These are phyloP conservation scores for Ypsolopha sequella DNA, from an alignment of 2,888 invertebrate genomes.

Conservation along the genomic window DNA sequence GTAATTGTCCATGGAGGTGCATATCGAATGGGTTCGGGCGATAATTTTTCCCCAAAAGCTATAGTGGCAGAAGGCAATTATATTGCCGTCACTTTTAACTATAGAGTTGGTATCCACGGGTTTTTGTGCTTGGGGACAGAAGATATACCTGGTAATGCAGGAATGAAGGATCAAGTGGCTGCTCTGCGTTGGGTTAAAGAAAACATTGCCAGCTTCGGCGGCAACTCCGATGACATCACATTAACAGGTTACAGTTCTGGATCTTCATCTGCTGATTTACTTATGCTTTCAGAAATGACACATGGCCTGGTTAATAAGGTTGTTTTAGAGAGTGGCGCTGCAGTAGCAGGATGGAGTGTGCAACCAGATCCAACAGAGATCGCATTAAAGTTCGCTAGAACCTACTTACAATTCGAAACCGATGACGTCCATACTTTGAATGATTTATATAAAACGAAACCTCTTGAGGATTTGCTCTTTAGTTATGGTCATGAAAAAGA, in stretches of 20 bases:
- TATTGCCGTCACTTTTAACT: conserved; percentile 20
- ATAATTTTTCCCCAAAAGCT: conserved; percentile 5
- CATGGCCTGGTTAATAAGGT: conserved; percentile 35
- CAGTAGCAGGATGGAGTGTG: conserved; percentile 19
- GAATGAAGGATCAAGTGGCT: too few relatives aligned
- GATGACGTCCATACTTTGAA: too few relatives aligned
- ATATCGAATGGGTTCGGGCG: conserved; percentile 15
- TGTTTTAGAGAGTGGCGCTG: conserved; percentile 34
- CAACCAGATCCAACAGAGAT: conserved; percentile 31
- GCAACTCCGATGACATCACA: too few relatives aligned
- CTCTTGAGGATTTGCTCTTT: conserved; percentile 19
- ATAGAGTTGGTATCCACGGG: too few relatives aligned
- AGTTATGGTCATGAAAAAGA: conserved; percentile 4
- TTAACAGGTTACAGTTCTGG: conserved; percentile 39
- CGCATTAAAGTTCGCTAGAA: too few relatives aligned
- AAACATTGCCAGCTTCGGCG: too few relatives aligned
- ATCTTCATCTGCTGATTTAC: conserved; percentile 27
- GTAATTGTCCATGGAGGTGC: conserved; percentile 26
- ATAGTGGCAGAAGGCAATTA: conserved; percentile 12
- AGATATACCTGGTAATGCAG: too few relatives aligned
- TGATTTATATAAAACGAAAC: too few relatives aligned
- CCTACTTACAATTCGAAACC: too few relatives aligned
- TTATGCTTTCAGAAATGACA: conserved; percentile 30
- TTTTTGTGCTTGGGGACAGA: too few relatives aligned
- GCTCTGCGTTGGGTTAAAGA: too few relatives aligned